Percentiles rank a stretch among this genome's conserved stretches.
Conservation (phyloP, 2,113 vertebrate species). For the Chitala chitala region DNA sequence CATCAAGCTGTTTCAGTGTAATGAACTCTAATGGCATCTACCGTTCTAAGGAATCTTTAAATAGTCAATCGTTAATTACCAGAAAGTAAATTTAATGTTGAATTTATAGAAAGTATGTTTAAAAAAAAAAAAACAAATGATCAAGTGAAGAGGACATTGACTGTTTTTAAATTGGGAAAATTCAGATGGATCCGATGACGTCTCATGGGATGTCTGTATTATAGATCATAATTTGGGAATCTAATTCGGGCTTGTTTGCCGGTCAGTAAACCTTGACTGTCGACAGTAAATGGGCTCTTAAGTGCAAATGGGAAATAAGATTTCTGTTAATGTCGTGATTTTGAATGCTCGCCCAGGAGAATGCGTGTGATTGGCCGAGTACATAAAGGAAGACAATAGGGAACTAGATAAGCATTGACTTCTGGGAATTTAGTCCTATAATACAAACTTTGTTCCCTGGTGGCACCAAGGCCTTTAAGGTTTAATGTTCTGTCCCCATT, state of each 20-base stretch:
- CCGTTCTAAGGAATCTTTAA: too few species aligned
- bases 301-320: conserved; percentile 47
- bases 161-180: background rate
- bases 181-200: too few species aligned
- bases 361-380: conserved; percentile 37
- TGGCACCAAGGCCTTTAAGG: background rate
- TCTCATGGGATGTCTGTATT: too few species aligned
- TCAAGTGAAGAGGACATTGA: background rate
- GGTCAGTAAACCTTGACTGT: conserved; percentile 41
- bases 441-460: background rate
- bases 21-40: too few species aligned
- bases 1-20: too few species aligned
- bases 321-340: conserved; percentile 34
- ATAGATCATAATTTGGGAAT: too few species aligned
- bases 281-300: conserved; percentile 42
- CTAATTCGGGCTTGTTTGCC: conserved; percentile 22
- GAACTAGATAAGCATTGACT: conserved; percentile 57
- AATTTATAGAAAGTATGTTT: too few species aligned
- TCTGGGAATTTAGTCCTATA: conserved; percentile 28
- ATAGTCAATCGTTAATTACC: too few species aligned
- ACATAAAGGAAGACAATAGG: conserved; percentile 35
- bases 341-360: conserved; percentile 27
- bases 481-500: background rate
- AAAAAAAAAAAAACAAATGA: too few species aligned
- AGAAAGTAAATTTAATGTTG: too few species aligned